A percentile compares a stretch with the other conserved stretches of the same genome.
phyloP scores from a whole-genome alignment of 2,888 invertebrate species.

The Hemistola chrysoprasaria region DNA sequence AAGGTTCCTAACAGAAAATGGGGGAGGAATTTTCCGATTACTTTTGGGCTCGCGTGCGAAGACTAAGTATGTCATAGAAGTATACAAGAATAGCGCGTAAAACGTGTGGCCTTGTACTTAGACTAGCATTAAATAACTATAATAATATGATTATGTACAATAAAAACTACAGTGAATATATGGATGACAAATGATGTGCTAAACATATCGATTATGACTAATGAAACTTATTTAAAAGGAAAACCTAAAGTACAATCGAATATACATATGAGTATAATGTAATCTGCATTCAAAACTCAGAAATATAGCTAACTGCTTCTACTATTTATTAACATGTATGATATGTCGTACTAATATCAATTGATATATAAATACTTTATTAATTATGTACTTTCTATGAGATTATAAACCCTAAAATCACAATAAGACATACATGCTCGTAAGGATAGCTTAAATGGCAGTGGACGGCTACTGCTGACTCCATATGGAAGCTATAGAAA shows the following conservation, averaged over 20 bases:
- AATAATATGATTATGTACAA: constrained; percentile 52
- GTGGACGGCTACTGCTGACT: constrained; percentile 35
- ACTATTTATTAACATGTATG: constrained; percentile 20
- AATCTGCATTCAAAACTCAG: constrained; percentile 4
- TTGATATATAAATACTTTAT: constrained; percentile 14
- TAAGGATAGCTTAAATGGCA: constrained; percentile 31
- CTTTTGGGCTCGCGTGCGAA: too few species aligned
- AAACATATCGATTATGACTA: constrained; percentile 8
- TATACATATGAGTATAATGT: neutral
- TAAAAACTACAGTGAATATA: constrained; percentile 46
- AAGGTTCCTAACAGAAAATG: too few species aligned
- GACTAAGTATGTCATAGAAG: too few species aligned
- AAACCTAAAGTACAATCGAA: too few species aligned
- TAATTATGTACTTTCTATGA: constrained; percentile 12
- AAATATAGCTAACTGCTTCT: constrained; percentile 11
- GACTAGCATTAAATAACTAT: constrained; percentile 44
- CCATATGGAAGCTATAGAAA: constrained; percentile 4
- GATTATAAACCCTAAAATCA: constrained; percentile 28
- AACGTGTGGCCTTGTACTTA: constrained; percentile 36
- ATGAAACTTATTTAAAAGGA: constrained; percentile 1
- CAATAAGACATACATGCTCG: constrained; percentile 24
- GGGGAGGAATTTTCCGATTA: too few species aligned
- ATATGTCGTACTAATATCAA: constrained; percentile 29
- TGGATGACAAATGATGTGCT: constrained; percentile 44
- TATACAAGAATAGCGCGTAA: constrained; percentile 4